phyloP scores from a whole-genome alignment of 2,113 vertebrate species.

The Danionella cerebrum region DNA sequence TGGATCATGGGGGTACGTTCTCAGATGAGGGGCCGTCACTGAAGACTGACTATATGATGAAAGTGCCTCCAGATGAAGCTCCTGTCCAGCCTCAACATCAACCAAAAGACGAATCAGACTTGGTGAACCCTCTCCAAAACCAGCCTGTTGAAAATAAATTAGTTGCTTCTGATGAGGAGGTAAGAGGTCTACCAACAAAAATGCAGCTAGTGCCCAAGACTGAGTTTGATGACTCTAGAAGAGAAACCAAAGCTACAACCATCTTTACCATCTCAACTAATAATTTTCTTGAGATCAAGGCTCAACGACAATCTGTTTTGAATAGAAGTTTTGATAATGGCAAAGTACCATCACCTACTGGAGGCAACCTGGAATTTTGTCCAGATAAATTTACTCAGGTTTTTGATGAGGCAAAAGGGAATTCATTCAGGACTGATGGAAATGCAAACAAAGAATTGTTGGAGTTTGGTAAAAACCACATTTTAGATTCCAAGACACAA shows the following conservation, averaged over 20 bases:
- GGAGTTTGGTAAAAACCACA: not conserved
- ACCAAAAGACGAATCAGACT: not conserved
- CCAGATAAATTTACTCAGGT: slow-evolving; percentile 13
- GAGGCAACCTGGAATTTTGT: not conserved
- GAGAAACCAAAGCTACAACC: slow-evolving; percentile 31
- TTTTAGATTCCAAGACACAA: not conserved
- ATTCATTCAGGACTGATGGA: not conserved
- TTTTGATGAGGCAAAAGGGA: not conserved
- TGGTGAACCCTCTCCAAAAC: not conserved
- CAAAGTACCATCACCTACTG: not conserved
- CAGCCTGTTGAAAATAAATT: not conserved
- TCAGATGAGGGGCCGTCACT: slow-evolving; percentile 5
- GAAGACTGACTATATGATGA: slow-evolving; percentile 12
- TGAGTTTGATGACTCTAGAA: not conserved
- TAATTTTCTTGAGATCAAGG: slow-evolving; percentile 17
- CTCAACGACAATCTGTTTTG: slow-evolving; percentile 24
- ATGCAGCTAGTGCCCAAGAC: not conserved
- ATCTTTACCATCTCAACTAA: slow-evolving; percentile 22
- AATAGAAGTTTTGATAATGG: not conserved
- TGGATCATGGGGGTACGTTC: not conserved
- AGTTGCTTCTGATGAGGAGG: slow-evolving; percentile 2
- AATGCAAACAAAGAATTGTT: slow-evolving; percentile 1
- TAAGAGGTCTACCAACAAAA: not conserved
- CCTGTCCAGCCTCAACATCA: slow-evolving; percentile 7
- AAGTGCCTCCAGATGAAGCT: not conserved